Conservation (phyloP, 2,113 vertebrate species). For the Cinclus cinclus region DNA sequence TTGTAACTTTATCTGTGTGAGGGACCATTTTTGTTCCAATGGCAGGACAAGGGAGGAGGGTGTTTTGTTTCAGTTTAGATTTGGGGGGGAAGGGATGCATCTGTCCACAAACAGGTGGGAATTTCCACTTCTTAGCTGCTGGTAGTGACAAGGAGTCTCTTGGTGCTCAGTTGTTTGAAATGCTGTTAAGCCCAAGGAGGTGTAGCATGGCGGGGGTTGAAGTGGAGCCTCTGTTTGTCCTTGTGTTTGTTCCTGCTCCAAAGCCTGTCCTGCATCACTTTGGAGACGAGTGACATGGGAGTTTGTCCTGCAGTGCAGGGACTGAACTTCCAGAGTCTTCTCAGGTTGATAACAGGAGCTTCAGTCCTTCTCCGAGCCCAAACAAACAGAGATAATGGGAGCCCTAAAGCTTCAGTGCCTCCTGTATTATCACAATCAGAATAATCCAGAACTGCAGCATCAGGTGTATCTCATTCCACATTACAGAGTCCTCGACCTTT, state of each 20-base stretch:
- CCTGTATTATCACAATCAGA: neutral
- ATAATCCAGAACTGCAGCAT: neutral
- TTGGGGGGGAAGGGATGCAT: neutral
- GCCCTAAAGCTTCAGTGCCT: neutral
- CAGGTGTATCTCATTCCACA: neutral
- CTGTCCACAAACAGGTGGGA: neutral
- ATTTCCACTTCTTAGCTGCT: neutral
- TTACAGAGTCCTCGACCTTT: constrained; percentile 60
- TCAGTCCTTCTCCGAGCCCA: neutral
- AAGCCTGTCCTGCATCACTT: neutral
- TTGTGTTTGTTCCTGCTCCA: neutral
- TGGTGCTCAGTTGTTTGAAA: neutral
- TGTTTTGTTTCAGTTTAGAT: neutral
- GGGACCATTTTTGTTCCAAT: neutral
- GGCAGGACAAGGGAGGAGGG: neutral
- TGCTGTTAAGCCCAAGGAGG: neutral
- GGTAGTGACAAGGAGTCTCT: neutral
- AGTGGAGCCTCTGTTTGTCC: neutral
- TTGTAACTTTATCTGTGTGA: neutral
- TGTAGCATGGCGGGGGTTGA: accelerated
- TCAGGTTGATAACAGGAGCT: neutral
- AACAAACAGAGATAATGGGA: neutral
- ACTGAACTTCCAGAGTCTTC: neutral
- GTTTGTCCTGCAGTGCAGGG: neutral
- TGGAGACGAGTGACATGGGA: neutral